These are phyloP conservation scores for Rhamnusium bicolor DNA, from an alignment of 2,888 invertebrate species.

Conservation along the genomic window DNA sequence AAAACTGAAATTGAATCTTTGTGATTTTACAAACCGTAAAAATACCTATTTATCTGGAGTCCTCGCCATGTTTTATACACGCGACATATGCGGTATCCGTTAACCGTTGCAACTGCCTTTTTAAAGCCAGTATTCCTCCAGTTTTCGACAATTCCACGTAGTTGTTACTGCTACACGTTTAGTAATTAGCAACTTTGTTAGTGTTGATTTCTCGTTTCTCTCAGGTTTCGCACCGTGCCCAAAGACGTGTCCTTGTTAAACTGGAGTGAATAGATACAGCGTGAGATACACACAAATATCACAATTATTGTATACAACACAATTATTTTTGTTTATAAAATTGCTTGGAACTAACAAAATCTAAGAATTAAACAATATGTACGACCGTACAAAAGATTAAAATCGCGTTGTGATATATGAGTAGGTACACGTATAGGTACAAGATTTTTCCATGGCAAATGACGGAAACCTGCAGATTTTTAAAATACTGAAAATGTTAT, in stretches of 20 bases:
- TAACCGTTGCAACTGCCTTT: background rate
- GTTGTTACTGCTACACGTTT: background rate
- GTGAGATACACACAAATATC: background rate
- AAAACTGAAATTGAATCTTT: conserved; percentile 25
- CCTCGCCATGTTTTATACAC: background rate
- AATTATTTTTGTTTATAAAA: too few relatives aligned
- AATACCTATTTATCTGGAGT: conserved; percentile 17
- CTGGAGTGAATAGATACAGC: background rate
- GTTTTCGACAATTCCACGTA: conserved; percentile 2
- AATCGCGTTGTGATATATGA: too few relatives aligned
- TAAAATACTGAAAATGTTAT: too few relatives aligned
- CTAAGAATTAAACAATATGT: too few relatives aligned
- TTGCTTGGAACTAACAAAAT: too few relatives aligned
- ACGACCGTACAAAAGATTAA: too few relatives aligned
- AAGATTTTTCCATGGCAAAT: too few relatives aligned
- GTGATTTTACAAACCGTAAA: conserved; percentile 14
- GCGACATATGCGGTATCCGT: background rate
- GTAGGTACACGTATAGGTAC: too few relatives aligned
- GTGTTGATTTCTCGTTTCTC: background rate
- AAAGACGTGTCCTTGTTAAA: background rate
- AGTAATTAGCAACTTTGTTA: conserved; percentile 4
- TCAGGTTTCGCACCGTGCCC: background rate
- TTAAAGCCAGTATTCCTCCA: background rate
- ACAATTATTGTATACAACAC: too few relatives aligned
- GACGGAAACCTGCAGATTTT: too few relatives aligned